Evolutionary conservation across 2,797 vertebrate species (phyloP).

Genomic region (Salarias fasciatus): DNA sequence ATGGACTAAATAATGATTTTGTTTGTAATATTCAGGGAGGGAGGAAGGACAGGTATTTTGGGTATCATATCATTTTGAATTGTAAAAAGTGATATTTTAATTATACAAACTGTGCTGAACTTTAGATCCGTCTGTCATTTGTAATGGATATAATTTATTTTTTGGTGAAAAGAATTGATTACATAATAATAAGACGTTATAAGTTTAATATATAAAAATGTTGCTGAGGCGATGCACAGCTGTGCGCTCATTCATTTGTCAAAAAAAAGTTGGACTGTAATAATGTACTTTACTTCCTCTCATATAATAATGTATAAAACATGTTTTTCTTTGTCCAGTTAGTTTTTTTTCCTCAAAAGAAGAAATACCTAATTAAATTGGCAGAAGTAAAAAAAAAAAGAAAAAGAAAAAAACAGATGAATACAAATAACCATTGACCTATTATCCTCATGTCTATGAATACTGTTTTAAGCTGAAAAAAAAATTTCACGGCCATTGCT

Average conservation of each 20-base stretch:
- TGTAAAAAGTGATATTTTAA: slow-evolving; percentile 25
- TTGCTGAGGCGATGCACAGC: too few species aligned
- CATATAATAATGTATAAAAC: too few species aligned
- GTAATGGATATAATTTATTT: not conserved
- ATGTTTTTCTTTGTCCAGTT: too few species aligned
- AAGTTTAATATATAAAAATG: too few species aligned
- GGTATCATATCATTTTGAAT: slow-evolving; percentile 40
- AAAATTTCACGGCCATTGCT: slow-evolving; percentile 72
- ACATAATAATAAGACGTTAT: too few species aligned
- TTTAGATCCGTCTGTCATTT: slow-evolving; percentile 19
- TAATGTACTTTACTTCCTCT: too few species aligned
- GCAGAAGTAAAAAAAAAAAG: too few species aligned
- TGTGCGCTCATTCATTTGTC: too few species aligned
- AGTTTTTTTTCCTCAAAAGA: too few species aligned
- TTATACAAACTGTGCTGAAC: slow-evolving; percentile 22
- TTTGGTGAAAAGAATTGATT: not conserved
- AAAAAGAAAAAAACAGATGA: not conserved
- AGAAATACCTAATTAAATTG: too few species aligned
- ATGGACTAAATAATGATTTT: slow-evolving; percentile 65
- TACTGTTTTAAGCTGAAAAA: slow-evolving; percentile 42
- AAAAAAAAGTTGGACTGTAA: too few species aligned
- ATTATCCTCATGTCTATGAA: slow-evolving; percentile 27
- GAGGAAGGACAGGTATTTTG: slow-evolving; percentile 76
- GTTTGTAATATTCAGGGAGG: slow-evolving; percentile 66
- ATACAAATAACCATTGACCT: slow-evolving; percentile 19